Percentiles rank a stretch among this genome's conserved stretches.
Evolutionary conservation across 2,797 vertebrate genomes (phyloP).

Genomic region (Gymnothorax javanicus): DNA sequence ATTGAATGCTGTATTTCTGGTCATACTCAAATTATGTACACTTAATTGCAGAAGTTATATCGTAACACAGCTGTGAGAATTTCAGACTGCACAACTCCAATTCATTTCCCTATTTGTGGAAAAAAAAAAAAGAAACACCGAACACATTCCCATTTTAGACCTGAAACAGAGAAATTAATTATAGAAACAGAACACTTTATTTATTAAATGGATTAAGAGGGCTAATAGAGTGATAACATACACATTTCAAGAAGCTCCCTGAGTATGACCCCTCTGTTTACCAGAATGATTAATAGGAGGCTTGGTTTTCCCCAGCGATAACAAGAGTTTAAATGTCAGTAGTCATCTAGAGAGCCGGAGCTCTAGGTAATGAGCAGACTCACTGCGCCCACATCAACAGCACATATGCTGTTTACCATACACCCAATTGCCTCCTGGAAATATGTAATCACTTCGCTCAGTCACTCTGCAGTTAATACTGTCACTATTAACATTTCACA

Average conservation of each 20-base stretch:
- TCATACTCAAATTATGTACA: too few species aligned
- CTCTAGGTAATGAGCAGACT: conserved; percentile 17
- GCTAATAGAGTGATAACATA: conserved; percentile 46
- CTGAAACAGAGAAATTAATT: background rate
- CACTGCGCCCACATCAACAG: conserved; percentile 44
- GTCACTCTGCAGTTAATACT: conserved; percentile 46
- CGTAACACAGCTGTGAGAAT: background rate
- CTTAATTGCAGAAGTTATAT: background rate
- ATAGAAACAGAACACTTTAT: conserved; percentile 11
- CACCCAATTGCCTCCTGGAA: conserved; percentile 60
- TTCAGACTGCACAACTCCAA: background rate
- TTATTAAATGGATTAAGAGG: conserved; percentile 35
- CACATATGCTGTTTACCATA: conserved; percentile 54
- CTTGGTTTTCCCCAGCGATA: conserved; percentile 18
- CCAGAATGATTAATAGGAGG: conserved; percentile 47
- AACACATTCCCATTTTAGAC: background rate
- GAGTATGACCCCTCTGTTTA: conserved; percentile 44
- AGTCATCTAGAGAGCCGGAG: background rate
- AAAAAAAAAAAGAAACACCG: background rate
- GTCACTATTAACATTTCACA: conserved; percentile 54
- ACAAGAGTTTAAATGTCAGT: conserved; percentile 34
- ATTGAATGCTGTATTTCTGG: background rate
- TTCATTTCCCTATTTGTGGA: background rate
- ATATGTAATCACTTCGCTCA: conserved; percentile 51
- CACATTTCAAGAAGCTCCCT: conserved; percentile 48